Evolutionary conservation across 2,888 invertebrate species (phyloP), one percentile per base, ranked within the genome.

Genomic region (Campoplex capitator): DNA sequence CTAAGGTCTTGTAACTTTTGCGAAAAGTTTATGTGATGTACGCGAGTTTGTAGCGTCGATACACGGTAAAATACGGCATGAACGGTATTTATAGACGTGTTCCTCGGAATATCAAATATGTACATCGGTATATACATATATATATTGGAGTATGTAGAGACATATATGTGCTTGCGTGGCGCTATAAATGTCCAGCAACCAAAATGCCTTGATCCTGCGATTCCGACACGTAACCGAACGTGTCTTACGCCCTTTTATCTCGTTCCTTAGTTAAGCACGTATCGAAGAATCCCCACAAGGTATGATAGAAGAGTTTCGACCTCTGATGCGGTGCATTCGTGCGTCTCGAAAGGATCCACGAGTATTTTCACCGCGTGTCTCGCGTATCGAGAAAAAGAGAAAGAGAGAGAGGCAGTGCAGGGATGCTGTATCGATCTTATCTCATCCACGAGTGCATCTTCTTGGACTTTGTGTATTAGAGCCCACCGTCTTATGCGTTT

Each of bases 401-500:
- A 85, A 87, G 84, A 80, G 85, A 84, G 88, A 85, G 71, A 23
- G 71, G 23, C 28, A 42, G 75, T 38, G 68, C 51, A 56, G 56
- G 56, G 83, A 79, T 75, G 85, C 75, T 62, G 75, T 79, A 86
- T 79, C 79, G 85, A 86, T 86, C 54, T 68, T 83, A 86, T 86
- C 85, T 75, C 73, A 62, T 67, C 79, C 75, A 54, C 83, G 65
- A 85, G 82, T 86, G 83, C 83, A 83, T 86, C 78, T 76, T 54
- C 78, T 45, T 11, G 73, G 79, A 78, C 68, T 79, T 74, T 58
- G 51, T 75, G 54, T 73, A 58, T 74, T 83, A 77, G 71, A 80
- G 76, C 38, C 75, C 70, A 42, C 79, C 38, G 68, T 62, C 42
- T 68, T 58, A 68, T 23, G 58, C 32, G 23, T 23, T 23, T 23